Evolutionary conservation across 2,888 invertebrate species (phyloP).

Genomic region (Agrochola macilenta): DNA sequence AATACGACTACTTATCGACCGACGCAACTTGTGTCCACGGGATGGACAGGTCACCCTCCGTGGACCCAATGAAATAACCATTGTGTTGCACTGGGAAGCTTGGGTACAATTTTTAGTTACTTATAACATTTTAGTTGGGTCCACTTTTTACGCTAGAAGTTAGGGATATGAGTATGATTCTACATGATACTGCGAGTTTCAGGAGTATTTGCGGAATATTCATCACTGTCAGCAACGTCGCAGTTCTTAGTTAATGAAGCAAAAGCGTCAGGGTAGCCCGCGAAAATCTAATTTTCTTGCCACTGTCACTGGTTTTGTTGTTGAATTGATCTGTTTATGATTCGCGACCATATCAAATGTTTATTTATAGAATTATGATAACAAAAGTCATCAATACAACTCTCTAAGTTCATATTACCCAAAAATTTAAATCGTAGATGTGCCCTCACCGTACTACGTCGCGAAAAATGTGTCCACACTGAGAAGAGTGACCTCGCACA

Average conservation of each 20-base stretch:
- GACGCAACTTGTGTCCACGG: slow-evolving; percentile 16
- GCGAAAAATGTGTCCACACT: too few relatives aligned
- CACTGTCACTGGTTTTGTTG: too few relatives aligned
- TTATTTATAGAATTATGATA: too few relatives aligned
- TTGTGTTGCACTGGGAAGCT: slow-evolving; percentile 15
- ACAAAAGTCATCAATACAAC: too few relatives aligned
- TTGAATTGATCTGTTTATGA: too few relatives aligned
- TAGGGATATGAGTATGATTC: not conserved
- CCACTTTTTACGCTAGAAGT: not conserved
- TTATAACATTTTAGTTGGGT: not conserved
- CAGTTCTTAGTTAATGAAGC: not conserved
- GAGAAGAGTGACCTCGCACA: too few relatives aligned
- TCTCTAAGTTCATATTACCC: too few relatives aligned
- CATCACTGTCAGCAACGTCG: slow-evolving; percentile 17
- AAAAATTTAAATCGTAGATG: too few relatives aligned
- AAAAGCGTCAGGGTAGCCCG: too few relatives aligned
- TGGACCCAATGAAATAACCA: slow-evolving; percentile 31
- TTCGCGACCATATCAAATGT: too few relatives aligned
- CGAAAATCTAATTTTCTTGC: too few relatives aligned
- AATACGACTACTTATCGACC: slow-evolving; percentile 51
- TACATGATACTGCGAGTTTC: not conserved
- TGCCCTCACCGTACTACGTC: too few relatives aligned
- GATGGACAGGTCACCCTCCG: slow-evolving; percentile 41
- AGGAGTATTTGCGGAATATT: not conserved
- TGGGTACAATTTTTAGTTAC: not conserved